Conservation (phyloP, 2,888 invertebrate species). For the Caenorhabditis imperialis region DNA sequence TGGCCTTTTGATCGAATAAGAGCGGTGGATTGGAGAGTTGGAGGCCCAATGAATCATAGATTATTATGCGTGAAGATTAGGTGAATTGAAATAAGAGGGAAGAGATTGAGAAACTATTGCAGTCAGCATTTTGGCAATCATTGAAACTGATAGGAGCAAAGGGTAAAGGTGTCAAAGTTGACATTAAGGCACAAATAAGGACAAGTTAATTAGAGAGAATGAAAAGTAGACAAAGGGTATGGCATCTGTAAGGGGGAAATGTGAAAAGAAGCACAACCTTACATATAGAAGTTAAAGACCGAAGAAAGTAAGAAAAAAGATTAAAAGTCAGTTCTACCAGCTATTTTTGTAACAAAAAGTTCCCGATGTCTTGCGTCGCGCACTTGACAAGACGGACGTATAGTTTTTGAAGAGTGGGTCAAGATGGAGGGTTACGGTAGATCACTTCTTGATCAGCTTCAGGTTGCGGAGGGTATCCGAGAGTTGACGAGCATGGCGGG, state of each 20-base stretch:
- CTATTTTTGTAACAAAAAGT: slow-evolving; percentile 27
- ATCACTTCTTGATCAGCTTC: slow-evolving; percentile 44
- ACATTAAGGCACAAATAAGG: slow-evolving; percentile 5
- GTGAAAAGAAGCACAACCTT: too few relatives aligned
- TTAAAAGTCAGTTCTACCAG: background rate
- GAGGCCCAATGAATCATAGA: too few relatives aligned
- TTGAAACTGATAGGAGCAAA: background rate
- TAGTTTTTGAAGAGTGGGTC: background rate
- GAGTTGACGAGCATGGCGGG: slow-evolving; percentile 47
- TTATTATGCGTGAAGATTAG: too few relatives aligned
- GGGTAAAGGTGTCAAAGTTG: slow-evolving; percentile 1
- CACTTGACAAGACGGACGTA: background rate
- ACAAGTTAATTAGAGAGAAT: slow-evolving; percentile 2
- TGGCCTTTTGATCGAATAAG: background rate
- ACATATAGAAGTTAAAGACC: too few relatives aligned
- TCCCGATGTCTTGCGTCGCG: slow-evolving; percentile 25
- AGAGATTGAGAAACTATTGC: too few relatives aligned
- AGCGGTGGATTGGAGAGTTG: too few relatives aligned
- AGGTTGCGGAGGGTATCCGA: slow-evolving; percentile 53
- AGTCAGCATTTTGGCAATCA: too few relatives aligned
- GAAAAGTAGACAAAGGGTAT: background rate
- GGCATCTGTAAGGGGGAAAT: too few relatives aligned
- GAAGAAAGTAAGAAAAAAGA: slow-evolving; percentile 6
- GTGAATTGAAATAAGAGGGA: too few relatives aligned
- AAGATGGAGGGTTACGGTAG: background rate